A percentile compares a stretch with the other conserved stretches of the same genome.
phyloP scores from a whole-genome alignment of 2,888 invertebrate genomes.

The Spodoptera exigua region DNA sequence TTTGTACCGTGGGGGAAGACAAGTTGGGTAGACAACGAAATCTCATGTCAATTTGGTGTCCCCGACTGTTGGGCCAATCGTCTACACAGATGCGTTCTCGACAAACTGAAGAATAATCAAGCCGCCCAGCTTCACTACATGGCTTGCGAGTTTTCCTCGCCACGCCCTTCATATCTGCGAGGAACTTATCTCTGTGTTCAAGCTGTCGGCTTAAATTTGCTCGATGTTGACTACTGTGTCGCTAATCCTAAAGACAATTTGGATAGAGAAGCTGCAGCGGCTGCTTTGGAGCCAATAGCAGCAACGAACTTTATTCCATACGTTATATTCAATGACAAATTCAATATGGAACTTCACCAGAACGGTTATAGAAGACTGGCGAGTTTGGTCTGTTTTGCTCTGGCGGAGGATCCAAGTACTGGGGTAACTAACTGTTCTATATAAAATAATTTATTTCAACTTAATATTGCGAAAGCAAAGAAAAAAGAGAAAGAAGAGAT shows the following conservation, averaged over 20 bases:
- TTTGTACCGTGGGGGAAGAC: conserved; percentile 86
- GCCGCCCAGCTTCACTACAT: conserved; percentile 77
- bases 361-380: conserved; percentile 62
- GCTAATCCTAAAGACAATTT: conserved; percentile 68
- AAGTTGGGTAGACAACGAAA: conserved; percentile 52
- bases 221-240: conserved; percentile 75
- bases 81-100: conserved; percentile 78
- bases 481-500: too few relatives aligned
- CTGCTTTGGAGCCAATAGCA: conserved; percentile 65
- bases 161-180: conserved; percentile 64
- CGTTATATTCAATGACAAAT: conserved; percentile 73
- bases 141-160: conserved; percentile 76
- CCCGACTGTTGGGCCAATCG: conserved; percentile 83
- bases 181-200: conserved; percentile 74
- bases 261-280: conserved; percentile 69
- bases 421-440: conserved; percentile 69
- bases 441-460: conserved; percentile 36
- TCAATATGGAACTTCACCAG: conserved; percentile 58
- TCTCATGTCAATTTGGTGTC: conserved; percentile 73
- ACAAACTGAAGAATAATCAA: conserved; percentile 69
- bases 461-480: too few relatives aligned
- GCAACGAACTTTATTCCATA: conserved; percentile 71
- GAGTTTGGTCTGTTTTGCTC: conserved; percentile 74
- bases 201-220: conserved; percentile 68
- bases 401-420: conserved; percentile 71